Evolutionary conservation across 2,113 vertebrate genomes (phyloP).

Genomic region (Calonectris borealis): DNA sequence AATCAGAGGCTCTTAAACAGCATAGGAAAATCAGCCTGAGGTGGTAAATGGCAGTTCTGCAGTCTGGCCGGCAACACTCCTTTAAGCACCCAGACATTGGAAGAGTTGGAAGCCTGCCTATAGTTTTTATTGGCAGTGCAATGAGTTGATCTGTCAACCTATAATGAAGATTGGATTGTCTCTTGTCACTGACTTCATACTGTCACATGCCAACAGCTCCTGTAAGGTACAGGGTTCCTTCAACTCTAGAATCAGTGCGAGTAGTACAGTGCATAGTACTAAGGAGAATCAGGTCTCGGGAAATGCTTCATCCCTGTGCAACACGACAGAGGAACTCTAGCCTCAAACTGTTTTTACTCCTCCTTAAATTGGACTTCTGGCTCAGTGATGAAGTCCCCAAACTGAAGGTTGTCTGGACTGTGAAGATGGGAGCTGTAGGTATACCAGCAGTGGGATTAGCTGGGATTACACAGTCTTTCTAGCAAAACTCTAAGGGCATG

Average conservation of each 20-base stretch:
- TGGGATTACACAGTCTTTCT: background rate
- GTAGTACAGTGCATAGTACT: background rate
- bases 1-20: background rate
- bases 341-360: background rate
- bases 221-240: background rate
- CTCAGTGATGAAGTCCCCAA: background rate
- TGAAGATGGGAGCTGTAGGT: background rate
- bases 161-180: background rate
- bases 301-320: background rate
- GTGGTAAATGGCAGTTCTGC: background rate
- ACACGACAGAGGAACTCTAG: background rate
- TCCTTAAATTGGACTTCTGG: background rate
- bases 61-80: background rate
- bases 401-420: background rate
- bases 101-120: background rate
- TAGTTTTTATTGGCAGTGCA: background rate
- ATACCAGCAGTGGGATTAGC: background rate
- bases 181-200: background rate
- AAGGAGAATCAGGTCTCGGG: background rate
- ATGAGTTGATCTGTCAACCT: background rate
- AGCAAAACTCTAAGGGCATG: background rate
- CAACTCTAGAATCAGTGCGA: background rate
- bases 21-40: background rate
- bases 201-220: background rate
- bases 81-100: background rate